Conservation (phyloP, 2,888 invertebrate species). For the Serripes groenlandicus region DNA sequence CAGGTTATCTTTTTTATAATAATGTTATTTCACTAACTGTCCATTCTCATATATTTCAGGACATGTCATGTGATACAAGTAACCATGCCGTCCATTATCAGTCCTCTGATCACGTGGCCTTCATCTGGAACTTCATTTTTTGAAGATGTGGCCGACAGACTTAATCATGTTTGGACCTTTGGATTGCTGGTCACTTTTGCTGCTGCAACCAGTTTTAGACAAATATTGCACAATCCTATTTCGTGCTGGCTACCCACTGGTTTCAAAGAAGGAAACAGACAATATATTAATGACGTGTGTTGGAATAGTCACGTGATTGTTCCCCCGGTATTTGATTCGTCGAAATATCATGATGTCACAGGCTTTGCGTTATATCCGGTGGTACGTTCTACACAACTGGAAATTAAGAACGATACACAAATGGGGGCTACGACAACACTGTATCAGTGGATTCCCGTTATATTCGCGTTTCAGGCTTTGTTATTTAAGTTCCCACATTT, state of each 20-base stretch:
- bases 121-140: not conserved
- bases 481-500: slow-evolving; percentile 16
- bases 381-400: not conserved
- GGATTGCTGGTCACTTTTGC: not conserved
- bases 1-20: no score
- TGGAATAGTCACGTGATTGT: slow-evolving; percentile 19
- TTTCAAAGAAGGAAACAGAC: slow-evolving; percentile 12
- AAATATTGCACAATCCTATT: not conserved
- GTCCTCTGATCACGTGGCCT: not conserved
- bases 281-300: slow-evolving; percentile 6
- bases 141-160: slow-evolving; percentile 17
- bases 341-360: not conserved
- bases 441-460: slow-evolving; percentile 9
- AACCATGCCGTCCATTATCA: not conserved
- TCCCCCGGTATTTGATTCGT: not conserved
- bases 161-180: slow-evolving; percentile 9
- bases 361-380: not conserved
- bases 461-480: slow-evolving; percentile 3
- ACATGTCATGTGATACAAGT: no score
- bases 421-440: not conserved
- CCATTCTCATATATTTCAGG: no score
- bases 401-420: not conserved
- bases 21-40: no score
- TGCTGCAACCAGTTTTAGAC: not conserved
- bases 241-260: slow-evolving; percentile 10